A percentile compares a stretch with the other conserved stretches of the same genome.
Conservation (phyloP, 2,888 invertebrate species). For the Drosophila pseudotakahashii region DNA sequence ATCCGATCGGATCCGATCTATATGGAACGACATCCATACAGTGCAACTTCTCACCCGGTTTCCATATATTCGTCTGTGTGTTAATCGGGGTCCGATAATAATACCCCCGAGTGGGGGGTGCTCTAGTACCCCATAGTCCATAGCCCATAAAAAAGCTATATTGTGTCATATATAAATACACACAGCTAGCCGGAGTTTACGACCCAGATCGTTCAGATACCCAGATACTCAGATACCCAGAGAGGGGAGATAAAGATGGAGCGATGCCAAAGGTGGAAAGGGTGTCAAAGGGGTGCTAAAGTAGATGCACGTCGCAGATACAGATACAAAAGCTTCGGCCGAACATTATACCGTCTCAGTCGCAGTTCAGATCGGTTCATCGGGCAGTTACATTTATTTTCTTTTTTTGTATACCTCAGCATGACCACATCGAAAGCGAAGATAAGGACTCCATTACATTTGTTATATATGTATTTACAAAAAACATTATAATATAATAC, state of each 20-base stretch:
- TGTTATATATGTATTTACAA: too few species aligned
- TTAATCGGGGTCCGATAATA: constrained; percentile 49
- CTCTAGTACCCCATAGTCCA: background rate
- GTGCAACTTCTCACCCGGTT: constrained; percentile 5
- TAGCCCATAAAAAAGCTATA: constrained; percentile 1
- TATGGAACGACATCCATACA: constrained; percentile 31
- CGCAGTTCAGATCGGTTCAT: constrained; percentile 9
- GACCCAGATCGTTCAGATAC: constrained; percentile 1
- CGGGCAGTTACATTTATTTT: background rate
- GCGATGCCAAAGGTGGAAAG: constrained; percentile 5
- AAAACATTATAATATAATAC: too few species aligned
- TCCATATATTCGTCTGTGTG: constrained; percentile 1
- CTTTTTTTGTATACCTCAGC: background rate
- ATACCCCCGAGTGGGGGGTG: constrained; percentile 8
- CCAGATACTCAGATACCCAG: background rate
- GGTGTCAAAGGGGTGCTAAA: background rate
- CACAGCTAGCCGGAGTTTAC: background rate
- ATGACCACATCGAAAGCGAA: background rate
- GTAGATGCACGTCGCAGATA: constrained; percentile 4
- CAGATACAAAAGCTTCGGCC: background rate
- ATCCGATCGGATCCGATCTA: constrained; percentile 34
- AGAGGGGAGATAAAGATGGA: background rate
- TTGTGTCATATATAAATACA: constrained; percentile 11
- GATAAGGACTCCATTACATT: constrained; percentile 15
- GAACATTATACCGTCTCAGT: background rate